phyloP scores from a whole-genome alignment of 2,797 vertebrate genomes.

The Prunella strophiata region DNA sequence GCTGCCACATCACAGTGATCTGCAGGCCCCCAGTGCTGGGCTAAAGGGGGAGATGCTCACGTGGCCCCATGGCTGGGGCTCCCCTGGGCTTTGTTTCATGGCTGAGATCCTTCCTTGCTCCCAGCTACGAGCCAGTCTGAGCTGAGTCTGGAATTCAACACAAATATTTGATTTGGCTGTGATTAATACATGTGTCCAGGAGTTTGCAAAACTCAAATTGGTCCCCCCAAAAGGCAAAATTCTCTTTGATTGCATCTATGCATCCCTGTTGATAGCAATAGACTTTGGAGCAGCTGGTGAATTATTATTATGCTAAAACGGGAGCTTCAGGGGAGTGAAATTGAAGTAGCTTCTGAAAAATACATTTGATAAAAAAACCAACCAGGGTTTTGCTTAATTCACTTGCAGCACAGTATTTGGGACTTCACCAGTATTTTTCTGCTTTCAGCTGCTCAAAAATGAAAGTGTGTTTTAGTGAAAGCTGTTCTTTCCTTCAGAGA shows the following conservation, averaged over 20 bases:
- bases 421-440: not conserved
- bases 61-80: not conserved
- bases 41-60: not conserved
- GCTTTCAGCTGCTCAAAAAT: not conserved
- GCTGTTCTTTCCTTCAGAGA: not conserved
- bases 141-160: not conserved
- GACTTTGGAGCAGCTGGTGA: not conserved
- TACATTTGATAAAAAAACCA: not conserved
- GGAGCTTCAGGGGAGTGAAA: not conserved
- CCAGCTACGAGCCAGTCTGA: not conserved
- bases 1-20: accelerated
- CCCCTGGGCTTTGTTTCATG: not conserved
- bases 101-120: not conserved
- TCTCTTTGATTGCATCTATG: constrained; percentile 3
- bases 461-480: not conserved
- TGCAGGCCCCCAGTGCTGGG: not conserved
- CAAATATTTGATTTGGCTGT: not conserved
- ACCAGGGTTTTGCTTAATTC: not conserved
- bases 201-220: not conserved
- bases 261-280: constrained; percentile 13
- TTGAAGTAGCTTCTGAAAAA: constrained; percentile 11
- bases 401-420: not conserved
- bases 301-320: not conserved
- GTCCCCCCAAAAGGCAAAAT: constrained; percentile 2
- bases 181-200: not conserved